These are phyloP conservation scores for Ormyrus thymus DNA, from an alignment of 2,888 invertebrate species.

Conservation along the genomic window DNA sequence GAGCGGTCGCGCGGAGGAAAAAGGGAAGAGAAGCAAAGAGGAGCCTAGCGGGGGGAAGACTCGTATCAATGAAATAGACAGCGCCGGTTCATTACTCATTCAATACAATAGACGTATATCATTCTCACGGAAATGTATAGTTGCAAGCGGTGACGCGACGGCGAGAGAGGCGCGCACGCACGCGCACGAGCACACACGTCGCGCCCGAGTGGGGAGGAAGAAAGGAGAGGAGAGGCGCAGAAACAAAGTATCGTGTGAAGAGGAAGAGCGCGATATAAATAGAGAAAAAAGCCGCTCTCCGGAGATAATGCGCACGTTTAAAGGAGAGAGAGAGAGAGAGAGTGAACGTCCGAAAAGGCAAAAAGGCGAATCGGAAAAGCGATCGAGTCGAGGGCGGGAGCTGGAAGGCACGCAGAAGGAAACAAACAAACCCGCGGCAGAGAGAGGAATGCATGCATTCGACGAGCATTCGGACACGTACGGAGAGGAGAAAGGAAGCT, in stretches of 20 bases:
- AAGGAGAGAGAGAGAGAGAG: constrained; percentile 12
- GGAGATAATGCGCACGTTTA: constrained; percentile 20
- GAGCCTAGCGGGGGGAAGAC: constrained; percentile 19
- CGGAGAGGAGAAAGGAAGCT: neutral
- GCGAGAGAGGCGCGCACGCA: neutral
- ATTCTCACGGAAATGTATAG: constrained; percentile 49
- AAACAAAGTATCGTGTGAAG: constrained; percentile 37
- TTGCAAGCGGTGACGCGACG: constrained; percentile 29
- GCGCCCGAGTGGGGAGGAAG: neutral
- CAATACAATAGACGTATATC: constrained; percentile 49
- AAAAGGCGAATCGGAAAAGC: constrained; percentile 9
- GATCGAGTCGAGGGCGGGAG: neutral
- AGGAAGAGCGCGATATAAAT: constrained; percentile 23
- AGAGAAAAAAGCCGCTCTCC: constrained; percentile 28
- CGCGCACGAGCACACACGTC: neutral
- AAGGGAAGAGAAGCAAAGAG: constrained; percentile 18
- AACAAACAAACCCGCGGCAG: neutral
- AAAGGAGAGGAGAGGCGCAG: constrained; percentile 12
- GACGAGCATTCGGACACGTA: constrained; percentile 2
- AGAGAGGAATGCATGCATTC: neutral
- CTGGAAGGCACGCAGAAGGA: neutral
- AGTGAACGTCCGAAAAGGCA: neutral
- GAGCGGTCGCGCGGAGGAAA: neutral
- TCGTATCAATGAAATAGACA: constrained; percentile 51
- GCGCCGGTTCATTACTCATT: constrained; percentile 50